Evolutionary conservation across 2,797 vertebrate genomes (phyloP), one percentile per base, ranked within the genome.

Genomic region (Urocyon cinereoargenteus): DNA sequence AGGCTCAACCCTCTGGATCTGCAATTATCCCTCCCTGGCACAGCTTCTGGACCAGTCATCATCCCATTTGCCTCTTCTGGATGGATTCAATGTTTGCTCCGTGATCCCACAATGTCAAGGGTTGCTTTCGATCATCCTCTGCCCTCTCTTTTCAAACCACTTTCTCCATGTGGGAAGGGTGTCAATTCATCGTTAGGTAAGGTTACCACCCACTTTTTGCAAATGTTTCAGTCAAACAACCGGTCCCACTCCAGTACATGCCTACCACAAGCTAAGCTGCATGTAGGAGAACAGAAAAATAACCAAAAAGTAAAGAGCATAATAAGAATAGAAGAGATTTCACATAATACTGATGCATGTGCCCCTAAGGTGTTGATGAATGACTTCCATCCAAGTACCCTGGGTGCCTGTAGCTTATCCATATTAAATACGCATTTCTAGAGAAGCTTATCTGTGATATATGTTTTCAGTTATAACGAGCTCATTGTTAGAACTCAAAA

Each of bases 401-500:
- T 2, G 14, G 62, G 36, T 66, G 31, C 26, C 40, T 28, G 21
- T 1, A 75, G 57, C 16, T 49, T 61, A n/a, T 36, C 36, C 57
- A 31, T 5, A 2, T 66, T 73, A 93, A 86, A 93, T 40, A 45
- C 1, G 40, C 16, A 62, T 86, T 94, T 94, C 87, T 45, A 49
- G 86, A 90, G 64, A 93, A 91, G 77, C 53, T 87, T 66, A 24
- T 93, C 68, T 93, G 11, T 49, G 45, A 68, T 92, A 57, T 34
- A 51, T 86, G 57, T 90, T 90, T 96, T 75, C 62, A 59, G 83
- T 91, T 86, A 73, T 28, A 81, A 70, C 73, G 95, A 98, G 82
- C 87, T 97, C 97, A 94, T 14, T 28, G 82, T 49, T 91, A 88
- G 78, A 93, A 61, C 59, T 97, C 93, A 78, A 64, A 45, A 83